Conservation (phyloP, 2,888 invertebrate genomes). For the Cantharis rufa region DNA sequence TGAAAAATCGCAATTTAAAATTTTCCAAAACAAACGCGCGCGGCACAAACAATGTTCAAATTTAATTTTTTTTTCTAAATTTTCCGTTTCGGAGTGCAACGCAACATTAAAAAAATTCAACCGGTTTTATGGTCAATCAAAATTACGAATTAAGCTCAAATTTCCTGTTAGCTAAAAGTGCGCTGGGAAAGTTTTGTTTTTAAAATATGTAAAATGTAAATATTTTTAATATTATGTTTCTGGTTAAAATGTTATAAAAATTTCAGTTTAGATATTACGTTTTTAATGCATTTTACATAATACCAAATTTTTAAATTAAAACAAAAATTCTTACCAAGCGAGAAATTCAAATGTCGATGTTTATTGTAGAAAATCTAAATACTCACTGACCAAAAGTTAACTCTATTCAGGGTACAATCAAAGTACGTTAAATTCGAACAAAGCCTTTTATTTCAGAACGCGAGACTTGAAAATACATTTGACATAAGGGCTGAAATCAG, state of each 20-base stretch:
- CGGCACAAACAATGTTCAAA: not conserved
- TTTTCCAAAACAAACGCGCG: not conserved
- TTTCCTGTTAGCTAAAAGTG: not conserved
- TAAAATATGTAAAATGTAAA: not conserved
- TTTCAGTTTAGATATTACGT: not conserved
- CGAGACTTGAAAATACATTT: constrained; percentile 28
- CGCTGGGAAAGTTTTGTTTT: not conserved
- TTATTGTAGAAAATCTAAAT: constrained; percentile 5
- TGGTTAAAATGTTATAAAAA: not conserved
- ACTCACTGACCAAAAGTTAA: constrained; percentile 17
- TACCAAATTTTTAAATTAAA: not conserved
- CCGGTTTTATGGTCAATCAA: not conserved
- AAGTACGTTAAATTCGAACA: constrained; percentile 23
- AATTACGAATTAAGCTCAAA: not conserved
- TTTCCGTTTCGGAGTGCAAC: not conserved
- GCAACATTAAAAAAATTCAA: not conserved
- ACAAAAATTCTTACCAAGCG: not conserved
- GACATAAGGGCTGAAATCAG: constrained; percentile 33
- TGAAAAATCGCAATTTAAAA: not conserved
- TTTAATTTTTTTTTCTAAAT: not conserved
- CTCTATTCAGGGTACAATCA: constrained; percentile 11
- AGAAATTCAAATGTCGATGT: constrained; percentile 2
- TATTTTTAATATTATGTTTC: not conserved
- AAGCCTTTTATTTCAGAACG: constrained; percentile 21
- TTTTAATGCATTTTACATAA: not conserved